These are phyloP conservation scores for Dipodomys merriami DNA, from an alignment of 2,113 vertebrate genomes.

Conservation along the genomic window DNA sequence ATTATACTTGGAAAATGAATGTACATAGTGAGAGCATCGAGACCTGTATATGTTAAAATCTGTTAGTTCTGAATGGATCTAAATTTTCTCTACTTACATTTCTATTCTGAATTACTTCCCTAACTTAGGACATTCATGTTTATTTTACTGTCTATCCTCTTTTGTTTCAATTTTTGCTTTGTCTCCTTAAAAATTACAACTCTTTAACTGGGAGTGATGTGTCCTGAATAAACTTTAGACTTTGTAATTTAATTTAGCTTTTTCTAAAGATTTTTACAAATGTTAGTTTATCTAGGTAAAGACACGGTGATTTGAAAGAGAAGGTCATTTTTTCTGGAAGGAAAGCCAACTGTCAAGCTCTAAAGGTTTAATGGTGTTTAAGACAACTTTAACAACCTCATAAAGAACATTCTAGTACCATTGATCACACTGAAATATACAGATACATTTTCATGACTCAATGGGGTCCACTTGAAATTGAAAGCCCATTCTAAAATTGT, in stretches of 20 bases:
- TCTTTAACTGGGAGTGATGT: neutral
- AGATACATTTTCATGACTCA: slow-evolving; percentile 82
- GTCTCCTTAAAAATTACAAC: neutral
- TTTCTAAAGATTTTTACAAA: slow-evolving; percentile 52
- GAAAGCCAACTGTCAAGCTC: slow-evolving; percentile 58
- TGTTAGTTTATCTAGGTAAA: slow-evolving; percentile 65
- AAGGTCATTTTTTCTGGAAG: slow-evolving; percentile 73
- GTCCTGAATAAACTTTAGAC: neutral
- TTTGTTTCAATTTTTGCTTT: neutral
- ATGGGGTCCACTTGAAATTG: slow-evolving; percentile 73
- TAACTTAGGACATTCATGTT: neutral
- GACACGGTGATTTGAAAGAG: slow-evolving; percentile 58
- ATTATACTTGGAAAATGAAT: neutral
- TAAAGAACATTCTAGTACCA: slow-evolving; percentile 77
- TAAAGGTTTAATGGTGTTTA: slow-evolving; percentile 79
- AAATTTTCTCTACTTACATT: slow-evolving; percentile 15
- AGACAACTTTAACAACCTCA: slow-evolving; percentile 80
- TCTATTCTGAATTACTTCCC: slow-evolving; percentile 28
- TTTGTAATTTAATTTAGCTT: slow-evolving; percentile 32
- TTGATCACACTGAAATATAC: slow-evolving; percentile 75
- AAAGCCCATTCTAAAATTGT: slow-evolving; percentile 74
- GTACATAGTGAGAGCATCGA: neutral
- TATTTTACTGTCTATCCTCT: neutral
- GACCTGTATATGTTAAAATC: neutral
- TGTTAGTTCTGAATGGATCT: neutral